Percentiles rank a stretch among this genome's conserved stretches.
Evolutionary conservation across 2,113 vertebrate species (phyloP).

Genomic region (Empidonax traillii): DNA sequence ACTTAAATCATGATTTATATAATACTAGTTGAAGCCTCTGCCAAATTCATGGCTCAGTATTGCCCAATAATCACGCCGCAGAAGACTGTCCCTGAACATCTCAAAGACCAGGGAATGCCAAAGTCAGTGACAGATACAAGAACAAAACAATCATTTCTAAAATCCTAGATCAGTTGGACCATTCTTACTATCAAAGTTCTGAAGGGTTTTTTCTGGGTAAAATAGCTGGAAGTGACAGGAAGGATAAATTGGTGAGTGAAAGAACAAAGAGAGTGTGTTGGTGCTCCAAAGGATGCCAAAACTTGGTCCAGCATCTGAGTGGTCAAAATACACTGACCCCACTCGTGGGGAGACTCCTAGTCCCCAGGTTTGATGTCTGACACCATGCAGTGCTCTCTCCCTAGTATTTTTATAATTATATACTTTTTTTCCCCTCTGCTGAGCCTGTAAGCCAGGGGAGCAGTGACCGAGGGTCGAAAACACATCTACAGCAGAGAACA

Average conservation of each 20-base stretch:
- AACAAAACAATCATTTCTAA: neutral
- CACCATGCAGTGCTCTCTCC: neutral
- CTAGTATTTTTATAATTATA: neutral
- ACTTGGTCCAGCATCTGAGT: neutral
- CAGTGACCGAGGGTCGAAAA: neutral
- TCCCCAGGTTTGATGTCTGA: neutral
- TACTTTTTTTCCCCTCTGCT: neutral
- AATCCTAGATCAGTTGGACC: neutral
- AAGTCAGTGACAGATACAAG: neutral
- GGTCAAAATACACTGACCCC: neutral
- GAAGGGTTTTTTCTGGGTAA: neutral
- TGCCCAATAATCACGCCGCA: neutral
- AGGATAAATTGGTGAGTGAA: neutral
- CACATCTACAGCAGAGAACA: no score
- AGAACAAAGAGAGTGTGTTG: neutral
- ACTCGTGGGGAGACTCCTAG: neutral
- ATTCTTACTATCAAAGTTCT: neutral
- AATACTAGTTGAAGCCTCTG: neutral
- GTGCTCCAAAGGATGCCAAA: neutral
- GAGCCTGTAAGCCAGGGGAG: fast-evolving
- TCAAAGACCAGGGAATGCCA: neutral
- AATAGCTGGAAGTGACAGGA: neutral
- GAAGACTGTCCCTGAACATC: neutral
- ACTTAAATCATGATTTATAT: neutral
- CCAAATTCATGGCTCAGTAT: neutral